phyloP scores from a whole-genome alignment of 1,140 invertebrate genomes.

The Teleopsis dalmanni region DNA sequence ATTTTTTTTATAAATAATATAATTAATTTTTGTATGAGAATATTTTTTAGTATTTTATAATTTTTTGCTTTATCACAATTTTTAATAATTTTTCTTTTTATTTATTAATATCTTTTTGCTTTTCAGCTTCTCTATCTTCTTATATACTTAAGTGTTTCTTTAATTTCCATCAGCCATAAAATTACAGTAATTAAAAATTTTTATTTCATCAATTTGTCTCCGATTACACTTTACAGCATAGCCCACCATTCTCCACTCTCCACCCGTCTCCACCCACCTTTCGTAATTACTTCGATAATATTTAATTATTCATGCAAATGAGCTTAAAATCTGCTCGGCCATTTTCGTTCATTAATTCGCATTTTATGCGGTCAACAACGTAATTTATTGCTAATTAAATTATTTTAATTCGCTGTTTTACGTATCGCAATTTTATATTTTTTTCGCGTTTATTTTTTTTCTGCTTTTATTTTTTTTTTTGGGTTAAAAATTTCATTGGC shows the following conservation, averaged over 20 bases:
- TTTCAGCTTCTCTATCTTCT: no score
- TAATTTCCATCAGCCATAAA: no score
- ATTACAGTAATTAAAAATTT: not conserved
- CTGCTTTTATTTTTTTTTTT: constrained; percentile 4
- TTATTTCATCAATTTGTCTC: not conserved
- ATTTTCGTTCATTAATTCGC: constrained; percentile 17
- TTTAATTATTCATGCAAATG: constrained; percentile 19
- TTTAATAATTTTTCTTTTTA: no score
- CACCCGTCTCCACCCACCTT: not conserved
- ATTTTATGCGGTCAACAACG: constrained; percentile 31
- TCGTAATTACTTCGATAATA: no score
- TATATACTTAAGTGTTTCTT: no score
- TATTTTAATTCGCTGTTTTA: constrained; percentile 25
- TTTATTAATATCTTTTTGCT: no score
- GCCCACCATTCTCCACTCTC: not conserved
- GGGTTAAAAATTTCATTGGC: not conserved
- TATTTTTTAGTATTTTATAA: no score
- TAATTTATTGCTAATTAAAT: constrained; percentile 43
- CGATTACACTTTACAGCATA: not conserved
- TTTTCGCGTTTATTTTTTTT: not conserved
- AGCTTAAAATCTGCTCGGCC: constrained; percentile 16
- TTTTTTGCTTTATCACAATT: no score
- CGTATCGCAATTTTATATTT: constrained; percentile 11
- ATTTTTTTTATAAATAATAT: no score
- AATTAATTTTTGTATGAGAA: no score